These are phyloP conservation scores for Odontocolon sp. DNA, from an alignment of 2,888 invertebrate species.

Conservation along the genomic window DNA sequence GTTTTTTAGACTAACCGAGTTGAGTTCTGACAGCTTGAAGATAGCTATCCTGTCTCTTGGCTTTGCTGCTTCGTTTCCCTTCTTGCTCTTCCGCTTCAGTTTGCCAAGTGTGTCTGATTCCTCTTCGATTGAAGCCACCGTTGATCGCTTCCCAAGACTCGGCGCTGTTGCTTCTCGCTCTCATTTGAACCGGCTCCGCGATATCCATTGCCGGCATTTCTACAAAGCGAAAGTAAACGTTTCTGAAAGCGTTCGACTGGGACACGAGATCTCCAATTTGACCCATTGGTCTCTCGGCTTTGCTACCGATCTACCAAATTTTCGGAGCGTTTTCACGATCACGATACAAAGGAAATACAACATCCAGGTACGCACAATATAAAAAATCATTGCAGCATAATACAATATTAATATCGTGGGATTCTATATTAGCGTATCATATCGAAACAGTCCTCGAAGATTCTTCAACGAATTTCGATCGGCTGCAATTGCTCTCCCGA, in stretches of 20 bases:
- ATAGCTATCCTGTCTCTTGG: slow-evolving; percentile 81
- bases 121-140: slow-evolving; percentile 67
- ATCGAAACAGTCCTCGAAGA: not conserved
- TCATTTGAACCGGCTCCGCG: slow-evolving; percentile 78
- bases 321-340: slow-evolving; percentile 6
- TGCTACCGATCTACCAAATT: slow-evolving; percentile 13
- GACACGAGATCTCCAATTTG: not conserved
- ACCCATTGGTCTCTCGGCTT: not conserved
- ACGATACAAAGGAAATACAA: slow-evolving; percentile 31
- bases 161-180: slow-evolving; percentile 83
- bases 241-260: not conserved
- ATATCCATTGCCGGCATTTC: slow-evolving; percentile 73
- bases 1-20: slow-evolving; percentile 69
- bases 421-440: not conserved
- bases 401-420: slow-evolving; percentile 24
- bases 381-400: not conserved
- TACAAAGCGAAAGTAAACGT: slow-evolving; percentile 42
- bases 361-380: slow-evolving; percentile 32
- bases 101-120: slow-evolving; percentile 74
- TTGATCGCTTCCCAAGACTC: slow-evolving; percentile 82
- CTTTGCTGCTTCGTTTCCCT: slow-evolving; percentile 75
- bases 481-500: not conserved
- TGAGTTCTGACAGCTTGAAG: slow-evolving; percentile 80
- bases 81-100: slow-evolving; percentile 70
- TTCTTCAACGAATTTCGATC: not conserved